Conservation (phyloP, 64 coral and sea anemone species). For the Trachythela sp. region DNA sequence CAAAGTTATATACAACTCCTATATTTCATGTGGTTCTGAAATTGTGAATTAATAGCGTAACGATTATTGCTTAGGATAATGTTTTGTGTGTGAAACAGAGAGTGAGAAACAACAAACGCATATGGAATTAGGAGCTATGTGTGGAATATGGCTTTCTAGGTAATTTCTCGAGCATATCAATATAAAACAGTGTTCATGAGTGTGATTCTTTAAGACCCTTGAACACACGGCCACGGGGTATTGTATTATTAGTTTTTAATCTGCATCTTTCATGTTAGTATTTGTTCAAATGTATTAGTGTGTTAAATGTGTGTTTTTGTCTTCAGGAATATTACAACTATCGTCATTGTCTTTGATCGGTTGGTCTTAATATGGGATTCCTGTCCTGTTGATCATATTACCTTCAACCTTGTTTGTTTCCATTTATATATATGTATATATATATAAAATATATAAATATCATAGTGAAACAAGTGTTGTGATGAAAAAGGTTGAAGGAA, state of each 20-base stretch:
- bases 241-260: background rate
- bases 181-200: background rate
- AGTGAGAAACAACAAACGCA: background rate
- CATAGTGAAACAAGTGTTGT: conserved; percentile 20
- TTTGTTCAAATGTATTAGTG: too few relatives aligned
- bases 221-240: background rate
- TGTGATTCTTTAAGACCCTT: background rate
- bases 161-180: background rate
- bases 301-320: too few relatives aligned
- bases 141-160: background rate
- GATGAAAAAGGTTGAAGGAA: background rate
- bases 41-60: conserved; percentile 10
- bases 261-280: too few relatives aligned
- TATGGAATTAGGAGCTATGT: background rate
- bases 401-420: too few relatives aligned
- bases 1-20: conserved; percentile 15
- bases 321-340: too few relatives aligned
- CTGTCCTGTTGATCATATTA: too few relatives aligned
- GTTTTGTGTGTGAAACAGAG: background rate
- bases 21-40: background rate
- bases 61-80: background rate
- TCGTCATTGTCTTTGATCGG: too few relatives aligned
- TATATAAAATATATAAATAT: too few relatives aligned
- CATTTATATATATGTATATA: too few relatives aligned
- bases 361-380: too few relatives aligned